Evolutionary conservation across 2,888 invertebrate species (phyloP).

Genomic region (Ormia ochracea): DNA sequence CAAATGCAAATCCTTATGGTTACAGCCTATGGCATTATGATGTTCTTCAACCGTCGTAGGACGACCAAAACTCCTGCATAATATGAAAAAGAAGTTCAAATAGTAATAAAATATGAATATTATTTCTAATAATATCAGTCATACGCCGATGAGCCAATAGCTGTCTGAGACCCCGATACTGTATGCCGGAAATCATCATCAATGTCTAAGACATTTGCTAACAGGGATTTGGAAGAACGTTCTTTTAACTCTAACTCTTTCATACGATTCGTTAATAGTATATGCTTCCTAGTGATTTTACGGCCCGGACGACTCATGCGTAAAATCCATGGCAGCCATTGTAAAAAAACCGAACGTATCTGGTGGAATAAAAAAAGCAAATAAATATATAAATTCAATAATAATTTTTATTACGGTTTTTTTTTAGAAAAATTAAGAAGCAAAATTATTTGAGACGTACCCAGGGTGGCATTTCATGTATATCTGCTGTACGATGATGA

Average conservation of each 20-base stretch:
- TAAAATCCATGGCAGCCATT: conserved; percentile 98
- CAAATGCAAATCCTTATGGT: conserved; percentile 90
- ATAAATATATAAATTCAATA: background rate
- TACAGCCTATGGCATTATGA: conserved; percentile 81
- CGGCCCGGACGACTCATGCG: conserved; percentile 97
- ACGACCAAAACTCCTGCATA: conserved; percentile 81
- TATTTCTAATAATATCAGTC: conserved; percentile 57
- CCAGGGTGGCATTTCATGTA: conserved; percentile 97
- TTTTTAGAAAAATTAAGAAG: background rate
- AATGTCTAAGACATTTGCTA: conserved; percentile 96
- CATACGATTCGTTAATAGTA: conserved; percentile 93
- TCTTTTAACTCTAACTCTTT: conserved; percentile 95
- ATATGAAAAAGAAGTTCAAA: background rate
- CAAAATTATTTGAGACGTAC: conserved; percentile 84
- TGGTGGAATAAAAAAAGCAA: too few species aligned
- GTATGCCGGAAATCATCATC: conserved; percentile 95
- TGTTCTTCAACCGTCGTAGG: conserved; percentile 87
- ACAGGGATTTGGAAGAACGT: conserved; percentile 93
- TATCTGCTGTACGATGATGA: conserved; percentile 97
- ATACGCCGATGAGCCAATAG: conserved; percentile 82
- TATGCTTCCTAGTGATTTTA: conserved; percentile 93
- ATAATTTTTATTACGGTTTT: background rate
- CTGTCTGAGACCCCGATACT: conserved; percentile 79
- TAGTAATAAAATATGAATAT: background rate
- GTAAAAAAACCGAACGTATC: conserved; percentile 96